Percentiles rank a stretch among this genome's conserved stretches.
Evolutionary conservation across 2,888 invertebrate genomes (phyloP).

Genomic region (Erebia epiphron): DNA sequence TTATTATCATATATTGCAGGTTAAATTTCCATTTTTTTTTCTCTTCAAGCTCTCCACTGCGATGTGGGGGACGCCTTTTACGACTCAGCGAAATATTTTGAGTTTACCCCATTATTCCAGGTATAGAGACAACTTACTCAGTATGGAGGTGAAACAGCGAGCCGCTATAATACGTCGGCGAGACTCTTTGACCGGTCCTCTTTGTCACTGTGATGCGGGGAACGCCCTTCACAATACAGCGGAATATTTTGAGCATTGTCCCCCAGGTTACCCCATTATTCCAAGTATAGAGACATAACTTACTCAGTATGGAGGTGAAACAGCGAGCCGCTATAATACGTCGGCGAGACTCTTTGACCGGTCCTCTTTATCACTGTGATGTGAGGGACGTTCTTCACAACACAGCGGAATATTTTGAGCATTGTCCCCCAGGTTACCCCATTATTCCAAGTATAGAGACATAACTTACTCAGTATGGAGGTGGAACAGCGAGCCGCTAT

Average conservation of each 20-base stretch:
- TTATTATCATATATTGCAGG: too few relatives aligned
- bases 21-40: too few relatives aligned
- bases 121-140: conserved; percentile 56
- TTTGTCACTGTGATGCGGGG: conserved; percentile 52
- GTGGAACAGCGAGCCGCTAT: too few relatives aligned
- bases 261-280: too few relatives aligned
- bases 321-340: conserved; percentile 61
- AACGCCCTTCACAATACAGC: conserved; percentile 40
- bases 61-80: conserved; percentile 43
- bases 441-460: too few relatives aligned
- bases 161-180: conserved; percentile 36
- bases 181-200: too few relatives aligned
- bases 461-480: too few relatives aligned
- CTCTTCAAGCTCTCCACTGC: conserved; percentile 29
- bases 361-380: conserved; percentile 57
- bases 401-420: conserved; percentile 9
- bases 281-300: conserved; percentile 38
- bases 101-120: conserved; percentile 36
- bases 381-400: conserved; percentile 43
- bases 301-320: conserved; percentile 69
- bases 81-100: conserved; percentile 54
- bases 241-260: background rate
- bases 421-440: too few relatives aligned
- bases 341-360: conserved; percentile 47
- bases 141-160: conserved; percentile 65